phyloP scores from a whole-genome alignment of 1,140 invertebrate genomes.

The Leptestheria dahalacensis region DNA sequence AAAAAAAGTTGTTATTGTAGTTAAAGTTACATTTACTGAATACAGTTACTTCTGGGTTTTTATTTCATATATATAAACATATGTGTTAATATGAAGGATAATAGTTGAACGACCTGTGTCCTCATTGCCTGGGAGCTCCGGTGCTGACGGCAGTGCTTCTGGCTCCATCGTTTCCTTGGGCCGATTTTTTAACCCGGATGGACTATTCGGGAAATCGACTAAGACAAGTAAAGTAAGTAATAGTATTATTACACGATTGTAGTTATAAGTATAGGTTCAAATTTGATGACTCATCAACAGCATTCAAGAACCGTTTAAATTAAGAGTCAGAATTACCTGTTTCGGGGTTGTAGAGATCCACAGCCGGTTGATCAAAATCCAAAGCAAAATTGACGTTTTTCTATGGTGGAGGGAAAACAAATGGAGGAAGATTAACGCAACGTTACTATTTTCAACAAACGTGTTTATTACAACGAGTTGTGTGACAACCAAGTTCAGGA shows the following conservation, averaged over 20 bases:
- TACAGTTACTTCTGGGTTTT: too few species aligned
- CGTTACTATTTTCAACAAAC: too few species aligned
- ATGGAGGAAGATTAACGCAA: too few species aligned
- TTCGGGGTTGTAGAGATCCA: not conserved
- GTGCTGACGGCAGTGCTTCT: slow-evolving; percentile 10
- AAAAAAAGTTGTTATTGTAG: not conserved
- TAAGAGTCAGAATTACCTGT: too few species aligned
- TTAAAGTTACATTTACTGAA: too few species aligned
- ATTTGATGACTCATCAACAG: too few species aligned
- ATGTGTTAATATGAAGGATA: slow-evolving; percentile 10
- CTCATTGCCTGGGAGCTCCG: slow-evolving; percentile 1
- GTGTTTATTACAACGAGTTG: too few species aligned
- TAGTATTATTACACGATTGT: not conserved
- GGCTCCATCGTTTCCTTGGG: slow-evolving; percentile 10
- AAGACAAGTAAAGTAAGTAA: not conserved
- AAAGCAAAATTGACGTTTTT: too few species aligned
- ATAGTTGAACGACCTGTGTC: slow-evolving; percentile 3
- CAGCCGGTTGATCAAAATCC: not conserved
- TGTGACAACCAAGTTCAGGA: too few species aligned
- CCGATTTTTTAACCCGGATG: slow-evolving; percentile 6
- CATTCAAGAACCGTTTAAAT: too few species aligned
- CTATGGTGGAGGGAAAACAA: too few species aligned
- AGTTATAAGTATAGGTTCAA: not conserved
- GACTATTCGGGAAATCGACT: slow-evolving; percentile 18
- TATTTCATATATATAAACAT: slow-evolving; percentile 23